Percentiles rank a stretch among this genome's conserved stretches.
These are phyloP conservation scores for Atethmia centrago DNA, from an alignment of 2,888 invertebrate species.

Conservation along the genomic window DNA sequence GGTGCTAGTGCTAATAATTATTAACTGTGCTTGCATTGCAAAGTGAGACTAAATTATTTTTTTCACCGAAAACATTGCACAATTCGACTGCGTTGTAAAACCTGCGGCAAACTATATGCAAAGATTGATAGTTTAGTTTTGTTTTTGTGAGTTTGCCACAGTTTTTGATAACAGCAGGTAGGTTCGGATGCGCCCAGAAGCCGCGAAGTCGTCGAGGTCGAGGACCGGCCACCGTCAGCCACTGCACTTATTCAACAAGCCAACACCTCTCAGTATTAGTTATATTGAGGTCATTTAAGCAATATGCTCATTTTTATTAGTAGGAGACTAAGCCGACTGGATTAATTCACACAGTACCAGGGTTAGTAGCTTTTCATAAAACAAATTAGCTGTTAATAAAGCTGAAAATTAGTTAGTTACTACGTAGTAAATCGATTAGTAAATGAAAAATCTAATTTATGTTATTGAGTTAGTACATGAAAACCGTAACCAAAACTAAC, in stretches of 20 bases:
- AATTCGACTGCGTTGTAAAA: constrained; percentile 48
- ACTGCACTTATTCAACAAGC: constrained; percentile 71
- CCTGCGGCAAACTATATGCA: constrained; percentile 45
- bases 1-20: constrained; percentile 62
- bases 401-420: constrained; percentile 46
- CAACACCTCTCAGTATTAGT: constrained; percentile 40
- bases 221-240: constrained; percentile 81
- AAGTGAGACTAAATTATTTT: constrained; percentile 55
- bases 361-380: constrained; percentile 42
- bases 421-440: constrained; percentile 48
- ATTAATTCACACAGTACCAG: constrained; percentile 20
- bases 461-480: constrained; percentile 54
- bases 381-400: constrained; percentile 45
- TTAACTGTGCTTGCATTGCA: constrained; percentile 62
- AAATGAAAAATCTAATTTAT: constrained; percentile 52
- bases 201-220: constrained; percentile 72
- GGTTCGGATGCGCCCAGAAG: constrained; percentile 85
- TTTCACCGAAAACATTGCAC: constrained; percentile 50
- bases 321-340: constrained; percentile 23
- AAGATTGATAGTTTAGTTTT: background rate
- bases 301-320: constrained; percentile 42
- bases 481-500: constrained; percentile 28
- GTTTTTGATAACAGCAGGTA: constrained; percentile 71
- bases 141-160: constrained; percentile 35
- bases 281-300: constrained; percentile 47